These are phyloP conservation scores for Prinia subflava DNA, from an alignment of 2,113 vertebrate genomes.

Conservation along the genomic window DNA sequence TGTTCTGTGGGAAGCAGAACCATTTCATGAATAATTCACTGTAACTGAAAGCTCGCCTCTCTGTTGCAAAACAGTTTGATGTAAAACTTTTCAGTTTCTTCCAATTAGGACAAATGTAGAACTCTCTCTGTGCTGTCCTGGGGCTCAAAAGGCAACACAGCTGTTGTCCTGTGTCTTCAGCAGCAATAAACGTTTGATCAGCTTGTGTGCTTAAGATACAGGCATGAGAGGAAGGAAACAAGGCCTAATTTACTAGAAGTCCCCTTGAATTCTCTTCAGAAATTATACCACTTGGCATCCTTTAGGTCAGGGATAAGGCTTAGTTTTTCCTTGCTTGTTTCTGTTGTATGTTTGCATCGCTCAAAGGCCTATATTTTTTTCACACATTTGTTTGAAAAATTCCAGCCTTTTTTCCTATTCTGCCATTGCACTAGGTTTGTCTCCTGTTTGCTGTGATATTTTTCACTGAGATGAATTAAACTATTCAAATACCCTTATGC, in stretches of 20 bases:
- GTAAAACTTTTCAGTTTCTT: neutral
- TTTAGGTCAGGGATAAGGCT: neutral
- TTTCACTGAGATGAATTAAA: neutral
- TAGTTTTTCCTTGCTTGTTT: neutral
- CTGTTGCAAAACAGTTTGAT: neutral
- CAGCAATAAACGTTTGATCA: neutral
- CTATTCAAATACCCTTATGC: neutral
- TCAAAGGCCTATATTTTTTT: neutral
- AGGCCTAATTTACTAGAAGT: neutral
- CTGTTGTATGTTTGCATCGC: neutral
- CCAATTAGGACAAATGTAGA: neutral
- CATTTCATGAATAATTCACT: slow-evolving; percentile 32
- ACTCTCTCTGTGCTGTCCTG: neutral
- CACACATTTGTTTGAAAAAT: neutral
- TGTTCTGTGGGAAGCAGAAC: neutral
- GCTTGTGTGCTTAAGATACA: neutral
- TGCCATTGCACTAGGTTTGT: neutral
- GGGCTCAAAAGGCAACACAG: neutral
- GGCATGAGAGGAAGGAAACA: neutral
- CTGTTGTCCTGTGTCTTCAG: neutral
- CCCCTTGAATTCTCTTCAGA: neutral
- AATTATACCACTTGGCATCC: neutral
- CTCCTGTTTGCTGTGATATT: neutral
- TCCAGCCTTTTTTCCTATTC: neutral
- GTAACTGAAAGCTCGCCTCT: neutral